A percentile compares a stretch with the other conserved stretches of the same genome.
phyloP scores from a whole-genome alignment of 2,113 vertebrate species.

The Amphiprion percula region DNA sequence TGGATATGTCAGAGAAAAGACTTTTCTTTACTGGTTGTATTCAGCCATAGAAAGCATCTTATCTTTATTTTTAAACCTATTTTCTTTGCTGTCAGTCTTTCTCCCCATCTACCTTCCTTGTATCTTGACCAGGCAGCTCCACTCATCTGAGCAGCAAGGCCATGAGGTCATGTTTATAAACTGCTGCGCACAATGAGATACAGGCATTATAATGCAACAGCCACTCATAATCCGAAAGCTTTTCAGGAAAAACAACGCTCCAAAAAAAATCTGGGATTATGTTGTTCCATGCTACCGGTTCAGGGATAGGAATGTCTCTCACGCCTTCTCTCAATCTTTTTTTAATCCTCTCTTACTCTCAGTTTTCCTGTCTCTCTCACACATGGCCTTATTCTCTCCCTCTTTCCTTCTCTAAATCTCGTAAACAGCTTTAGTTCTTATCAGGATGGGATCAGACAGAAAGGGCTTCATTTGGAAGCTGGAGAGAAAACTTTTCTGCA shows the following conservation, averaged over 20 bases:
- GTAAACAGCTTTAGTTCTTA: slow-evolving; percentile 80
- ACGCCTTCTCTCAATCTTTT: slow-evolving; percentile 64
- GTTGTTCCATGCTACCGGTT: slow-evolving; percentile 71
- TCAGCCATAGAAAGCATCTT: neutral
- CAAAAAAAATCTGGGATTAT: slow-evolving; percentile 82
- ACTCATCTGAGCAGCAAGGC: slow-evolving; percentile 59
- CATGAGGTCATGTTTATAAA: slow-evolving; percentile 57
- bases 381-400: slow-evolving; percentile 3
- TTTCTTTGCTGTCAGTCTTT: neutral
- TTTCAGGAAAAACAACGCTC: slow-evolving; percentile 76
- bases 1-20: neutral
- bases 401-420: slow-evolving; percentile 65
- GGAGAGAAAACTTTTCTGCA: slow-evolving; percentile 55
- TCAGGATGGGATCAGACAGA: slow-evolving; percentile 66
- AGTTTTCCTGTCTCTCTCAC: slow-evolving; percentile 40
- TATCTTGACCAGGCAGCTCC: slow-evolving; percentile 32
- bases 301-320: slow-evolving; percentile 64
- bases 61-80: neutral
- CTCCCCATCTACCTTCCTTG: neutral
- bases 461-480: slow-evolving; percentile 50
- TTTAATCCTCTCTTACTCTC: slow-evolving; percentile 69
- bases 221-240: slow-evolving; percentile 74
- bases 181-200: slow-evolving; percentile 62
- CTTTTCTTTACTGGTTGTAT: neutral
- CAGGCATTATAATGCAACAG: slow-evolving; percentile 53